These are phyloP conservation scores for Onychomys arenicola DNA, from an alignment of 2,797 vertebrate genomes.

Conservation along the genomic window DNA sequence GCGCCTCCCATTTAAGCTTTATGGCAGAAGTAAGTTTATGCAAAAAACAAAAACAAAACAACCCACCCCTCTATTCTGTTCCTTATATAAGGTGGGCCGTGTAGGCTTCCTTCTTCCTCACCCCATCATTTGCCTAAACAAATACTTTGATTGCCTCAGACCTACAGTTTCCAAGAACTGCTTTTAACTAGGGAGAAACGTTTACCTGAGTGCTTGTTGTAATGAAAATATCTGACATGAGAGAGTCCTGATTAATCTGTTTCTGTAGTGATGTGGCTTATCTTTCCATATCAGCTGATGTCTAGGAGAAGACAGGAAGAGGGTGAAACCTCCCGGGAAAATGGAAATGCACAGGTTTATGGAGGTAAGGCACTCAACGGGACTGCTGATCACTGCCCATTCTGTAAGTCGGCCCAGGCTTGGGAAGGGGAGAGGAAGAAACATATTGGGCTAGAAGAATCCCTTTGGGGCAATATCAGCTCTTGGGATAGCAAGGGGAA, in stretches of 20 bases:
- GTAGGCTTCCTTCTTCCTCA: neutral
- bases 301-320: neutral
- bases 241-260: neutral
- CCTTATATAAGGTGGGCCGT: neutral
- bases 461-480: neutral
- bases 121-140: neutral
- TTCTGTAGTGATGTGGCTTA: neutral
- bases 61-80: neutral
- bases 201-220: neutral
- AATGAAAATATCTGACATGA: neutral
- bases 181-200: neutral
- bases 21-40: neutral
- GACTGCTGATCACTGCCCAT: neutral
- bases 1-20: neutral
- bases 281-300: neutral
- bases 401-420: neutral
- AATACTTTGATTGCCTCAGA: slow-evolving; percentile 2
- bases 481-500: neutral
- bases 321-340: neutral
- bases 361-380: neutral
- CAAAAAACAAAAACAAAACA: neutral
- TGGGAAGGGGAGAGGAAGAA: neutral
- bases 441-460: neutral
- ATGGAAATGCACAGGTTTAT: neutral
- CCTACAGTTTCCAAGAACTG: neutral